phyloP scores from a whole-genome alignment of 2,888 invertebrate genomes.

The Dasypolia templi region DNA sequence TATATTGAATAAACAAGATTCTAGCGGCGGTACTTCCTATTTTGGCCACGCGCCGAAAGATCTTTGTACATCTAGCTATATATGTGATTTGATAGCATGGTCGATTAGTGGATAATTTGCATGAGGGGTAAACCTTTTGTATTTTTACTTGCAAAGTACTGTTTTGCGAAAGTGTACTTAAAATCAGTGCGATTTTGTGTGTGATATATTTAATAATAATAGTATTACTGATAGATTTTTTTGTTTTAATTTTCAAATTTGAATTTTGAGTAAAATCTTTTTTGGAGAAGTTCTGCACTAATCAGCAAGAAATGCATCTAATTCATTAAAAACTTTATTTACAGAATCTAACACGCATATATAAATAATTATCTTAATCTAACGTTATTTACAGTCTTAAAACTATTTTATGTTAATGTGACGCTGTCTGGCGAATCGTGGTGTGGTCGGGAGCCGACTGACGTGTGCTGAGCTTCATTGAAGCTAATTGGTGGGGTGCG shows the following conservation, averaged over 20 bases:
- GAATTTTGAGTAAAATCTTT: neutral
- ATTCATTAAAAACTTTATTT: constrained; percentile 82
- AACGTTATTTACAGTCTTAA: constrained; percentile 89
- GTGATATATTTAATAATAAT: constrained; percentile 49
- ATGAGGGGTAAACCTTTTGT: constrained; percentile 9
- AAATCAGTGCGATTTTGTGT: constrained; percentile 40
- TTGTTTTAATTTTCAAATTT: constrained; percentile 36
- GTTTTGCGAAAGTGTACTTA: constrained; percentile 54
- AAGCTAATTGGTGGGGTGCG: constrained; percentile 78
- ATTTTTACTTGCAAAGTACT: constrained; percentile 11
- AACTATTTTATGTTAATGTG: constrained; percentile 58
- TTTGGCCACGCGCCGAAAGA: neutral
- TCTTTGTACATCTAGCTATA: neutral
- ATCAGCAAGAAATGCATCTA: constrained; percentile 38
- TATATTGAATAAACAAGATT: neutral
- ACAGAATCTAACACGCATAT: constrained; percentile 83
- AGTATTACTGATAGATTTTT: constrained; percentile 37
- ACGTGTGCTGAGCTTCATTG: constrained; percentile 78
- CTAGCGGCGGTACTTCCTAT: neutral
- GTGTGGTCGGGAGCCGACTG: constrained; percentile 51
- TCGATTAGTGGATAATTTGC: constrained; percentile 23
- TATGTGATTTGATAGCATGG: constrained; percentile 27
- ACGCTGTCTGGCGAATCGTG: constrained; percentile 49
- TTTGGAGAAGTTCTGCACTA: neutral
- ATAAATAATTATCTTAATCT: constrained; percentile 88